These are phyloP conservation scores for Virgularia gustaviana DNA, from an alignment of 92 coral and sea anemone genomes.

Conservation along the genomic window DNA sequence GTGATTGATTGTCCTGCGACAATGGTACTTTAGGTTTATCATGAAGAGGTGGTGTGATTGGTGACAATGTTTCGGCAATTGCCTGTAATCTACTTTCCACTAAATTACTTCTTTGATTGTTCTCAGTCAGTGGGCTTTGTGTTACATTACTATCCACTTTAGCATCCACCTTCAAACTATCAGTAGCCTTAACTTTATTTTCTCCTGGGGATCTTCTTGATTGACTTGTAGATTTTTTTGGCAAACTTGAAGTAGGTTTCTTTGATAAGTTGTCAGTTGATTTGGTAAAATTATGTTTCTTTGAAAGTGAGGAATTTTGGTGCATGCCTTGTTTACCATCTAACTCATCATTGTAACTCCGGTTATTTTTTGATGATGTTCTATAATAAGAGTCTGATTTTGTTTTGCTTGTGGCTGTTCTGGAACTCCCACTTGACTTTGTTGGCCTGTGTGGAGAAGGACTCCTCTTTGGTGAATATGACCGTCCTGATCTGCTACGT, in stretches of 20 bases:
- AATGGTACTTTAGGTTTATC: slow-evolving; percentile 8
- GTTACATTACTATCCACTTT: too few relatives aligned
- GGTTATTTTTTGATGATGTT: neutral
- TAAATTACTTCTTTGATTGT: neutral
- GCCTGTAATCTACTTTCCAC: too few relatives aligned
- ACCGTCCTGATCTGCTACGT: slow-evolving; percentile 9
- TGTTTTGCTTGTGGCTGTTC: neutral
- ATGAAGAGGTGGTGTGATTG: slow-evolving; percentile 36
- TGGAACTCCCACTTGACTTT: slow-evolving; percentile 8
- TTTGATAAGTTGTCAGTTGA: slow-evolving; percentile 1
- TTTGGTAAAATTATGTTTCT: neutral
- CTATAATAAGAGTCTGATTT: neutral
- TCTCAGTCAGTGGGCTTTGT: too few relatives aligned
- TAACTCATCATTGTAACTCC: slow-evolving; percentile 12
- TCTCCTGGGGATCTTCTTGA: slow-evolving; percentile 23
- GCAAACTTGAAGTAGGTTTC: too few relatives aligned
- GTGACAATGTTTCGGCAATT: slow-evolving; percentile 28
- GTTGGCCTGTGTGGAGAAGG: slow-evolving; percentile 18
- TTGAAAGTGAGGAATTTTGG: slow-evolving; percentile 16
- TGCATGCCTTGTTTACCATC: slow-evolving; percentile 13
- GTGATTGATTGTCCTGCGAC: neutral
- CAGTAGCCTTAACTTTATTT: slow-evolving; percentile 7
- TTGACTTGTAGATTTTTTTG: too few relatives aligned
- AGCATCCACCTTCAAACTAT: neutral
- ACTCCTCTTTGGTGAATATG: slow-evolving; percentile 12